Base-by-base conservation (phyloP, 2,888 invertebrate species). In the Cyaniris semiargus region DNA sequence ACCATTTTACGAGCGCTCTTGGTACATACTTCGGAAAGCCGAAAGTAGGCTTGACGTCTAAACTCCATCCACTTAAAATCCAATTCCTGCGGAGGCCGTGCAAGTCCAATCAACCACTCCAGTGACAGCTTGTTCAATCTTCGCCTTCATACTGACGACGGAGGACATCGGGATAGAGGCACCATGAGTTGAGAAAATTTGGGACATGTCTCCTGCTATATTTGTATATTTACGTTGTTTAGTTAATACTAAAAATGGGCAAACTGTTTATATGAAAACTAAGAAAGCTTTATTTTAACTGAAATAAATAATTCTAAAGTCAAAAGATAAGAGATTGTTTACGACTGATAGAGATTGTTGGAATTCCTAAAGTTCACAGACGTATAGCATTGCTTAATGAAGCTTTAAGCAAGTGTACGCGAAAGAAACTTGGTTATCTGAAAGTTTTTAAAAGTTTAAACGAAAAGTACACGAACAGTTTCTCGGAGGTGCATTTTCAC, bases 71-170 rank as follows among this genome's bases (percentile, higher is more conserved):
- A 72, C 34, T 66, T 76, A 71, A 78, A 79, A 77, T 78, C 76
- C 77, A 79, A 79, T 79, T 79, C 58, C 48, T 53, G 27, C 27
- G 53, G 76, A 80, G 80, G 76, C 76, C 75, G 38, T 79, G 79
- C 78, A 76, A 79, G 79, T 80, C 78, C 80, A 78, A 79, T 80
- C 80, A 80, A 77, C 77, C 74, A 27, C 53, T 78, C 75, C 66
- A 70, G 76, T 79, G 79, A 79, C 79, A 74, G 74, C 74, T 53
- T 77, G 77, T 77, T 79, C 78, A 79, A 79, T 78, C 78, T 77
- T 77, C 79, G 77, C 79, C 76, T 70, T 34, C 66, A 48, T 10
- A 77, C 78, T 78, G 78, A 76, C 78, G 76, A 71, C 70, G 70
- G 70, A 78, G 75, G 78, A 76, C 78, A 76, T 76, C 48, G 7